Conservation (phyloP, 1,140 invertebrate species). For the Drosophila tristis region DNA sequence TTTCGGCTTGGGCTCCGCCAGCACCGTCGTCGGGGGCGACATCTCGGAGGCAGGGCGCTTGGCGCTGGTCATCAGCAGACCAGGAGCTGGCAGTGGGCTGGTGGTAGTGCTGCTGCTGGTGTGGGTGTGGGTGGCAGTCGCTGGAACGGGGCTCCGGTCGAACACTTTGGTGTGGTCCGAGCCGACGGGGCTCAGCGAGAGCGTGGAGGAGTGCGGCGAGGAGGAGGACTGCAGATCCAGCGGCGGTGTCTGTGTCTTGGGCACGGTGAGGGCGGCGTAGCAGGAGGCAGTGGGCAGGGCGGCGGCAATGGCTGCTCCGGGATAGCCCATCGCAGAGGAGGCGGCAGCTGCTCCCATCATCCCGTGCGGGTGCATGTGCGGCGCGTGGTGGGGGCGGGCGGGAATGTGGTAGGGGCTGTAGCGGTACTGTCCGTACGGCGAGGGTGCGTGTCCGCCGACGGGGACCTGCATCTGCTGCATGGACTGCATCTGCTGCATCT, state of each 20-base stretch:
- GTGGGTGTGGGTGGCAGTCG: constrained; percentile 16
- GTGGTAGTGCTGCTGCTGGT: constrained; percentile 53
- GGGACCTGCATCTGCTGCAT: constrained; percentile 28
- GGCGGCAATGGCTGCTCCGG: constrained; percentile 65
- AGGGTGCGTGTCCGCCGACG: constrained; percentile 50
- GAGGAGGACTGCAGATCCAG: constrained; percentile 82
- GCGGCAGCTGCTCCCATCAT: constrained; percentile 60
- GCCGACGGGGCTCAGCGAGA: constrained; percentile 80
- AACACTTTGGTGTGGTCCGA: constrained; percentile 82
- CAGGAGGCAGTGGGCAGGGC: constrained; percentile 47
- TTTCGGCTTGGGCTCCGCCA: constrained; percentile 86
- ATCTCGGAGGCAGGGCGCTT: constrained; percentile 71
- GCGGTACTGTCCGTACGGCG: constrained; percentile 84
- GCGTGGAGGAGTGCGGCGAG: constrained; percentile 82
- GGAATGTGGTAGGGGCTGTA: constrained; percentile 84
- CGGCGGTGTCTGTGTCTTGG: constrained; percentile 79
- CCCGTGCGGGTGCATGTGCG: constrained; percentile 83
- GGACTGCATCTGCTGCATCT: constrained; percentile 68
- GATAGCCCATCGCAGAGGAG: constrained; percentile 45
- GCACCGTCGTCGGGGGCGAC: constrained; percentile 63
- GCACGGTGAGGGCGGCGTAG: constrained; percentile 42
- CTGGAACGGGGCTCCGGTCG: constrained; percentile 60
- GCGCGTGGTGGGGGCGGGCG: constrained; percentile 70
- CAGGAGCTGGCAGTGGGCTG: constrained; percentile 64
- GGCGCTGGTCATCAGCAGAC: constrained; percentile 66